Percentiles rank a stretch among this genome's conserved stretches.
These are phyloP conservation scores for Alentia gelatinosa DNA, from an alignment of 2,888 invertebrate genomes.

Conservation along the genomic window DNA sequence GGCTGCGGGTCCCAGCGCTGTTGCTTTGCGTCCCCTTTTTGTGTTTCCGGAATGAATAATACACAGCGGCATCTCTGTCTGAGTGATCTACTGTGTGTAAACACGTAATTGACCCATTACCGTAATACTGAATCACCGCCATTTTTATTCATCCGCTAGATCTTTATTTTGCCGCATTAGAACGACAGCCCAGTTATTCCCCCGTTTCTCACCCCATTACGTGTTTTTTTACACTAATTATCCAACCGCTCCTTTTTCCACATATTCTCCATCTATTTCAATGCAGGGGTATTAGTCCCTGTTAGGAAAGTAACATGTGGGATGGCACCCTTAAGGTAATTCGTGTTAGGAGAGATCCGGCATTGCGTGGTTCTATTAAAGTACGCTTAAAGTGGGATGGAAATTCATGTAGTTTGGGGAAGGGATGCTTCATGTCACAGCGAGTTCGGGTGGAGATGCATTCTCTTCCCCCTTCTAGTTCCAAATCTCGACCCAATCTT, in stretches of 20 bases:
- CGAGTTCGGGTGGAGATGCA: too few species aligned
- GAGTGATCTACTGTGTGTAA: background rate
- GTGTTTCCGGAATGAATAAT: background rate
- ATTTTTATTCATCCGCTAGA: background rate
- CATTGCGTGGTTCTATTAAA: background rate
- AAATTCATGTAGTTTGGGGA: too few species aligned
- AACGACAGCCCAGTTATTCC: background rate
- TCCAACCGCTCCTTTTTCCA: too few species aligned
- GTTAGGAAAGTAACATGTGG: background rate
- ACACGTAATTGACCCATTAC: conserved; percentile 17
- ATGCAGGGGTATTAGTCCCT: background rate
- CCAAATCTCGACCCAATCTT: too few species aligned
- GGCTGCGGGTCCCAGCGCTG: background rate
- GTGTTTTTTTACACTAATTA: background rate
- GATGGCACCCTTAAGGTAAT: background rate
- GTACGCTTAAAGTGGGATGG: background rate
- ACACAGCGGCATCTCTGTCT: background rate
- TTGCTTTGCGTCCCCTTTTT: background rate
- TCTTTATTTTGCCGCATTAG: background rate
- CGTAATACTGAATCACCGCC: background rate
- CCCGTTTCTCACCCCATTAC: background rate
- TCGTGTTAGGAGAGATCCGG: background rate
- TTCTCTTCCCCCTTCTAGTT: too few species aligned
- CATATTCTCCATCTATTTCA: background rate
- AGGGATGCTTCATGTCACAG: too few species aligned